Conservation (phyloP, 2,888 invertebrate genomes). For the Drosophila lacicola region DNA sequence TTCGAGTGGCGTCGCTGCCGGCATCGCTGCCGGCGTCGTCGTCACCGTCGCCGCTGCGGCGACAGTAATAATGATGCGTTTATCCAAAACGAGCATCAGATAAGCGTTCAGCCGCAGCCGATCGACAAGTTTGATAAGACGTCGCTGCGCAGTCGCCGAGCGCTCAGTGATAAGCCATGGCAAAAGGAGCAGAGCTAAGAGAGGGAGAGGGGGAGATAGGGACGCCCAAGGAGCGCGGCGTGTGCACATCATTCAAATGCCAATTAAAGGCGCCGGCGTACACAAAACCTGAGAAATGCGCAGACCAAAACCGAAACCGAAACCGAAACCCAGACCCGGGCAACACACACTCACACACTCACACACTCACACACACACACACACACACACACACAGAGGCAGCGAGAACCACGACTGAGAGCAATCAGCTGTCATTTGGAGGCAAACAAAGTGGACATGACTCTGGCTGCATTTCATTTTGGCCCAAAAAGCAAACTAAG, state of each 20-base stretch:
- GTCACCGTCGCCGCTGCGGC: constrained; percentile 62
- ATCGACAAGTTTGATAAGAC: constrained; percentile 81
- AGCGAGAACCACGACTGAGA: constrained; percentile 40
- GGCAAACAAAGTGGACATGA: constrained; percentile 81
- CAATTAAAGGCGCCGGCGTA: constrained; percentile 82
- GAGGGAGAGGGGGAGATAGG: background rate
- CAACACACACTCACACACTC: background rate
- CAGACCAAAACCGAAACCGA: constrained; percentile 32
- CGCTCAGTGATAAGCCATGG: constrained; percentile 55
- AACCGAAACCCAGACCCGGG: constrained; percentile 21
- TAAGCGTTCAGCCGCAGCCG: constrained; percentile 68
- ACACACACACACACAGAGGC: background rate
- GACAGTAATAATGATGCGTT: constrained; percentile 83
- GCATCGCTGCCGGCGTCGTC: constrained; percentile 41
- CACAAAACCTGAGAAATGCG: constrained; percentile 69
- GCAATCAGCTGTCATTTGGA: constrained; percentile 80
- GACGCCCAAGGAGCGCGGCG: constrained; percentile 50
- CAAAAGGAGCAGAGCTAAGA: constrained; percentile 27
- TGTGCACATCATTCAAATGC: constrained; percentile 82
- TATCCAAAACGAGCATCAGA: constrained; percentile 83
- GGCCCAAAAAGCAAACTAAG: constrained; percentile 19
- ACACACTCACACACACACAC: background rate
- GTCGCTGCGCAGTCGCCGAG: constrained; percentile 53
- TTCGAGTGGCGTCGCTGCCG: constrained; percentile 35
- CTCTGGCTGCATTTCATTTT: constrained; percentile 58